Evolutionary conservation across 1,140 invertebrate species (phyloP).

Genomic region (Sycophila sp.): DNA sequence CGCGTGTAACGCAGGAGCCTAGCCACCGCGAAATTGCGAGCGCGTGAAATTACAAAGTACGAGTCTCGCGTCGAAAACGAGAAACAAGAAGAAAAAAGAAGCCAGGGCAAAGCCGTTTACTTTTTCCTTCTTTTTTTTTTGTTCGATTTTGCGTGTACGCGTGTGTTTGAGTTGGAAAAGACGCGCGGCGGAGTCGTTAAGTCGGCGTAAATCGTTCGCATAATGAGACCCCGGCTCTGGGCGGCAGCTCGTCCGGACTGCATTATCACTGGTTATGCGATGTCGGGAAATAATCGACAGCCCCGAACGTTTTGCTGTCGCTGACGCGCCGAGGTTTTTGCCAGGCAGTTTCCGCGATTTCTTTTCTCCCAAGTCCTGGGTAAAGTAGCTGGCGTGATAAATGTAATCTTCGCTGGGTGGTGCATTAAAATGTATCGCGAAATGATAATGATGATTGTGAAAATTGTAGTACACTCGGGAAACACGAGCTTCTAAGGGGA

Average conservation of each 20-base stretch:
- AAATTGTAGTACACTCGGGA: not conserved
- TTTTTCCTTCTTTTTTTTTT: too few relatives aligned
- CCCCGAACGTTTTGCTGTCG: too few relatives aligned
- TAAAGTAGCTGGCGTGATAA: slow-evolving; percentile 8
- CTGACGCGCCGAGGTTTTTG: not conserved
- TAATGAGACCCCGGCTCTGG: slow-evolving; percentile 17
- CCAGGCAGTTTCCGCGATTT: not conserved
- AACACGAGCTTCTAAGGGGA: not conserved
- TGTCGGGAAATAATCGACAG: not conserved
- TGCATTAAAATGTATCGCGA: not conserved
- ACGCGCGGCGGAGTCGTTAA: slow-evolving; percentile 26
- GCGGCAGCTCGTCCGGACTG: not conserved
- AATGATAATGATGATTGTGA: slow-evolving; percentile 9
- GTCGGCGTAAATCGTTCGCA: slow-evolving; percentile 13
- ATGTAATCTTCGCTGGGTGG: not conserved
- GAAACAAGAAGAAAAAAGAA: not conserved
- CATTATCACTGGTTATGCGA: slow-evolving; percentile 6
- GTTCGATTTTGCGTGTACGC: too few relatives aligned
- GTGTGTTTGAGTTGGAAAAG: too few relatives aligned
- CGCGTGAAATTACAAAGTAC: slow-evolving; percentile 26
- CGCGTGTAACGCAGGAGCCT: not conserved
- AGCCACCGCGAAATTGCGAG: slow-evolving; percentile 28
- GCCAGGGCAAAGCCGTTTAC: too few relatives aligned
- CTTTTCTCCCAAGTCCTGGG: not conserved
- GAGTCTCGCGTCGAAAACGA: not conserved